phyloP scores from a whole-genome alignment of 2,888 invertebrate genomes.

The Yponomeuta plumbellus region DNA sequence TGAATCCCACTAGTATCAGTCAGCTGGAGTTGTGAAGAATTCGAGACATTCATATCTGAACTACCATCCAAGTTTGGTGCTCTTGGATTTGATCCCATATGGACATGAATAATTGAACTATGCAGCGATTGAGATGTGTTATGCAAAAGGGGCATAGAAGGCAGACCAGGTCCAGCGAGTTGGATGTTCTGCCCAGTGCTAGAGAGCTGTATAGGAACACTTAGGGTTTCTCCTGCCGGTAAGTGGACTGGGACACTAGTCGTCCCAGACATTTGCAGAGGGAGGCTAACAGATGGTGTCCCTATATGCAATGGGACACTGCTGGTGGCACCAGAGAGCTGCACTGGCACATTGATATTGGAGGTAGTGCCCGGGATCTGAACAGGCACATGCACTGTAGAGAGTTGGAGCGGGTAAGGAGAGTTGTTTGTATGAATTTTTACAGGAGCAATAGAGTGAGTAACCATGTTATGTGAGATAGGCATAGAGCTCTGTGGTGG shows the following conservation, averaged over 20 bases:
- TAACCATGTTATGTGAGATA: slow-evolving; percentile 61
- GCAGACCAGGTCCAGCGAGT: slow-evolving; percentile 46
- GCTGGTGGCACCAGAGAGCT: slow-evolving; percentile 55
- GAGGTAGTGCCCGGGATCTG: slow-evolving; percentile 65
- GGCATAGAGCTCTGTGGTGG: slow-evolving; percentile 65
- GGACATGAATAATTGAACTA: slow-evolving; percentile 66
- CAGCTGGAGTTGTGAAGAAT: slow-evolving; percentile 53
- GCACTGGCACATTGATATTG: slow-evolving; percentile 67
- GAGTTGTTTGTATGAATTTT: slow-evolving; percentile 61
- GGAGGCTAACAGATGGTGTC: slow-evolving; percentile 53
- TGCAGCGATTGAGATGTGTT: slow-evolving; percentile 52
- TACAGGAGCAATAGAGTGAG: slow-evolving; percentile 65
- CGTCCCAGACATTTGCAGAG: slow-evolving; percentile 60
- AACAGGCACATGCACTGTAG: slow-evolving; percentile 70
- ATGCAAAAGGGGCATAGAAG: slow-evolving; percentile 65
- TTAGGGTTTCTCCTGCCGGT: slow-evolving; percentile 64
- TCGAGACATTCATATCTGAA: slow-evolving; percentile 53
- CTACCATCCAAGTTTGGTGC: slow-evolving; percentile 49
- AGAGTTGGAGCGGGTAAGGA: slow-evolving; percentile 62
- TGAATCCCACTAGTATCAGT: slow-evolving; percentile 51
- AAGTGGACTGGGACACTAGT: slow-evolving; percentile 64
- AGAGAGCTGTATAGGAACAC: slow-evolving; percentile 64
- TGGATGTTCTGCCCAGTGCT: slow-evolving; percentile 56
- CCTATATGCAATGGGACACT: slow-evolving; percentile 60
- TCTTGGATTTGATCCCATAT: slow-evolving; percentile 61